These are phyloP conservation scores for Osmoderma eremita DNA, from an alignment of 2,888 invertebrate species.

Conservation along the genomic window DNA sequence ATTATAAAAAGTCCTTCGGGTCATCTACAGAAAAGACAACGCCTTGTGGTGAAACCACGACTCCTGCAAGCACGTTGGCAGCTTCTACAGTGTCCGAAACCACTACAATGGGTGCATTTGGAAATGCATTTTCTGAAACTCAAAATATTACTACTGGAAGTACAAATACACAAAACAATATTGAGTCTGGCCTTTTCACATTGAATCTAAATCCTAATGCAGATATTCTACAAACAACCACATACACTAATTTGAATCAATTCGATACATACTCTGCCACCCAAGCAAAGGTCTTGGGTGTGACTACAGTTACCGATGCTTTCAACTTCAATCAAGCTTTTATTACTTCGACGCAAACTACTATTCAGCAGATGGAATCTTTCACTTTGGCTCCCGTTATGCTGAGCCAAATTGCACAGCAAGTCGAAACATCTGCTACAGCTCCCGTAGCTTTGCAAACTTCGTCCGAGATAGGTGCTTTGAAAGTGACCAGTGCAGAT, in stretches of 20 bases:
- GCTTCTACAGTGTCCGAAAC: neutral
- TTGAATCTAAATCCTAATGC: slow-evolving; percentile 32
- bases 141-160: slow-evolving; percentile 9
- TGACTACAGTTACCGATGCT: too few species aligned
- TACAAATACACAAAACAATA: neutral
- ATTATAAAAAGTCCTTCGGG: neutral
- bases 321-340: too few species aligned
- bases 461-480: too few species aligned
- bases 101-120: neutral
- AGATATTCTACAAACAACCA: slow-evolving; percentile 2
- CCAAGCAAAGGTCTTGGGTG: neutral
- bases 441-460: too few species aligned
- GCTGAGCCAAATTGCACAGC: too few species aligned
- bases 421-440: too few species aligned
- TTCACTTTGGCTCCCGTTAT: too few species aligned
- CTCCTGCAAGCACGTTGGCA: neutral
- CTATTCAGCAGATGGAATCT: too few species aligned
- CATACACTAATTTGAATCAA: neutral
- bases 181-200: slow-evolving; percentile 25
- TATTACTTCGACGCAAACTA: too few species aligned
- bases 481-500: too few species aligned
- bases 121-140: neutral
- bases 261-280: neutral
- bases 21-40: neutral
- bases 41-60: neutral